Conservation (phyloP, 2,888 invertebrate species). For the Drosophila sordidula region DNA sequence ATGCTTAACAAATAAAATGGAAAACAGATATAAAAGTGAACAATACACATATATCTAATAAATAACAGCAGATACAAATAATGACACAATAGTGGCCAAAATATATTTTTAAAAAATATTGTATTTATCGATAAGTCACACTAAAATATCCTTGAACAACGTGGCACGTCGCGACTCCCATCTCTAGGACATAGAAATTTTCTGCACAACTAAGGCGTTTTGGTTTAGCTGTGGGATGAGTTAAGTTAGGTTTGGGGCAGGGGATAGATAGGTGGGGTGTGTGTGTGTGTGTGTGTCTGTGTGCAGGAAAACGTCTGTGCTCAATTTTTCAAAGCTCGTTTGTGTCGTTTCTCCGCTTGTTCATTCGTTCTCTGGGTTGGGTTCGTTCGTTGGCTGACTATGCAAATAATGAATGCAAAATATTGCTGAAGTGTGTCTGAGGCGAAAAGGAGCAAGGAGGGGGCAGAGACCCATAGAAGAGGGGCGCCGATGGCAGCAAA, state of each 20-base stretch:
- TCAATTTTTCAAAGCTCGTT: conserved; percentile 78
- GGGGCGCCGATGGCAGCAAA: not conserved
- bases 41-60: too few species aligned
- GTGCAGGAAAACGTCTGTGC: conserved; percentile 45
- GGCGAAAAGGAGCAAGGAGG: conserved; percentile 16
- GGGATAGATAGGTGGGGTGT: not conserved
- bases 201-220: conserved; percentile 14
- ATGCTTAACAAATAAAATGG: too few species aligned
- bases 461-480: not conserved
- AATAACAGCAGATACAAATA: too few species aligned
- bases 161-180: not conserved
- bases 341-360: conserved; percentile 51
- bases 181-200: conserved; percentile 12
- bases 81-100: too few species aligned
- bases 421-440: conserved; percentile 71
- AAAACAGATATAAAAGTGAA: too few species aligned
- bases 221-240: conserved; percentile 11
- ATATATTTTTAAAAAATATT: too few species aligned
- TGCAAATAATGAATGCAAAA: conserved; percentile 79
- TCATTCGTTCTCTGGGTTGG: conserved; percentile 21
- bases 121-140: not conserved
- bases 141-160: not conserved
- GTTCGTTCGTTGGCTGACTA: conserved; percentile 50
- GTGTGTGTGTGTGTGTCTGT: not conserved
- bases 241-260: conserved; percentile 1